Evolutionary conservation across 2,797 vertebrate species (phyloP), one percentile per base, ranked within the genome.

Genomic region (Knipowitschia caucasica): DNA sequence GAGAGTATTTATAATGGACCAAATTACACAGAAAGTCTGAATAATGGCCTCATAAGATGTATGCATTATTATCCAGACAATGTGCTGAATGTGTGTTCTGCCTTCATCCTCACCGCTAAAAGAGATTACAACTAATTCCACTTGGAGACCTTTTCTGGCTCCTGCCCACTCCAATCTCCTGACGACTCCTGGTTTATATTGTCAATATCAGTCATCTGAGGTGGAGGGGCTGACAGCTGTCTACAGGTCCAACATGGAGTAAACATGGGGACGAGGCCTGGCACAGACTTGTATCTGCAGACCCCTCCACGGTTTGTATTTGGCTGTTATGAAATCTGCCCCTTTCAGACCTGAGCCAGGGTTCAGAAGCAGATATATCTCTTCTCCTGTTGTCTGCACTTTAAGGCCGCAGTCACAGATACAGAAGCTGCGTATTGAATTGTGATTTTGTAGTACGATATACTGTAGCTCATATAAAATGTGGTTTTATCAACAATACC

Each of bases 221-320:
- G 74, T 69, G 69, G 75, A 47, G 64, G 63, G 49, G 75, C 71
- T 83, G 85, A 77, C 52, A 59, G 66, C 64, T 80, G 78, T 71
- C 81, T 78, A 78, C 72, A 74, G 77, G 33, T 54, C 59, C 67
- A 64, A 64, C 69, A 79, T 81, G 73, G 74, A 59, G 79, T 77
- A 80, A 80, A 77, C 78, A 82, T 75, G 78, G 83, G 71, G 77
- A n/a, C 66, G 60, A 58, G 77, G 72, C 81, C 78, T 81, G 34
- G 68, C 56, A 54, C 77, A 75, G 72, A 70, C 76, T 25, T 50
- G 68, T 59, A 75, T 83, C 77, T 78, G 56, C 73, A 81, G 76
- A 83, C 62, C 73, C 75, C 69, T 78, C 73, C 66, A 56, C 80
- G 69, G 71, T 67, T 83, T 70, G 81, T 87, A 86, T 85, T 81